These are phyloP conservation scores for Arizona elegans DNA, from an alignment of 2,113 vertebrate species.

Conservation along the genomic window DNA sequence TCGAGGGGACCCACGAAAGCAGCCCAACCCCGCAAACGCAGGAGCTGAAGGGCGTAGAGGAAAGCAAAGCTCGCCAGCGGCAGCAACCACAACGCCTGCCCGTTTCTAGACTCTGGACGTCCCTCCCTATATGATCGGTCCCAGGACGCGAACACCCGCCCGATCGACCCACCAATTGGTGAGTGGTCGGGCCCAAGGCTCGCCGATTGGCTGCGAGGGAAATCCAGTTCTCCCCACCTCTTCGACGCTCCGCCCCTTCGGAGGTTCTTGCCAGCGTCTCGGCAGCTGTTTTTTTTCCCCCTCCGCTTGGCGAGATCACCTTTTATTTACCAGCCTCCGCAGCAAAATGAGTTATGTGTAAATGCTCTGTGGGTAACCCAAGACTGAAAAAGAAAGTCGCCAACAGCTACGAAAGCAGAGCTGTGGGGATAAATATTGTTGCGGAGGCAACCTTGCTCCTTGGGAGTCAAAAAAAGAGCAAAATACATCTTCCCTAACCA, in stretches of 20 bases:
- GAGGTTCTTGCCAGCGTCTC: not conserved
- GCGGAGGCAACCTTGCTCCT: not conserved
- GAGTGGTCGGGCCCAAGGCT: conserved; percentile 28
- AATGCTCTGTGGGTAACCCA: not conserved
- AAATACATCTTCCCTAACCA: not conserved
- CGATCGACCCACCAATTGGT: conserved; percentile 60
- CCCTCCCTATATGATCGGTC: conserved; percentile 54
- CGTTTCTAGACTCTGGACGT: not conserved
- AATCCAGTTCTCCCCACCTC: not conserved
- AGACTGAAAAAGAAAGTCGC: not conserved
- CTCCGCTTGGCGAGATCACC: conserved; percentile 20
- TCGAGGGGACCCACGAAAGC: not conserved
- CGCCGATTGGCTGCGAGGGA: conserved; percentile 49
- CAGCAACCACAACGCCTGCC: not conserved
- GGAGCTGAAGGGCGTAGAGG: too few relatives aligned
- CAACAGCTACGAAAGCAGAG: not conserved
- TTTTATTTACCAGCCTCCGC: not conserved
- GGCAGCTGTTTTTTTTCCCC: not conserved
- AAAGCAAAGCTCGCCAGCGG: not conserved
- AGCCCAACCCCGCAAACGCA: not conserved
- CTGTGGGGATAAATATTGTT: not conserved
- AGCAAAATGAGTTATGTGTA: not conserved
- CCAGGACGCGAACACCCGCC: conserved; percentile 1
- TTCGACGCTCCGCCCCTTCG: not conserved
- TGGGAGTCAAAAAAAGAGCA: not conserved